Evolutionary conservation across 1,140 invertebrate species (phyloP).

Genomic region (Neotoxoptera formosana): DNA sequence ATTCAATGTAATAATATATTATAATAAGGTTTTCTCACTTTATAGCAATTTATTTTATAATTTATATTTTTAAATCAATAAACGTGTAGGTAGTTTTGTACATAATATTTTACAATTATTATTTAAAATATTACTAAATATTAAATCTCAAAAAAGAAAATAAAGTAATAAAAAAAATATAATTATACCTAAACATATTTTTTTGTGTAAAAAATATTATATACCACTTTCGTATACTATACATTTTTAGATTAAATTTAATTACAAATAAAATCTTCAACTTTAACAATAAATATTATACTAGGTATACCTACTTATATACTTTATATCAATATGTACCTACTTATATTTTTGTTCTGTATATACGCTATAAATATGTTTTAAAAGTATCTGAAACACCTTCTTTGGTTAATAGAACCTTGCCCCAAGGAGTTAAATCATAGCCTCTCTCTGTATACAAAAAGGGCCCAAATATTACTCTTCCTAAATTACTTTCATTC

Average conservation of each 20-base stretch:
- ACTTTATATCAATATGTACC: not conserved
- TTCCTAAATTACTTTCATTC: conserved; percentile 58
- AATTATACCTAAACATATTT: not conserved
- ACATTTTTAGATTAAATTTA: too few species aligned
- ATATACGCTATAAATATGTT: conserved; percentile 53
- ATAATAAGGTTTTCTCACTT: not conserved
- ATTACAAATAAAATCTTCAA: not conserved
- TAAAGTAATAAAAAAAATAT: not conserved
- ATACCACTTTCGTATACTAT: not conserved
- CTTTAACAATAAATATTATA: not conserved
- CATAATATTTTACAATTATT: not conserved
- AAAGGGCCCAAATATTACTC: conserved; percentile 60
- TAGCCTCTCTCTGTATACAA: conserved; percentile 60
- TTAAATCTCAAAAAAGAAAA: not conserved
- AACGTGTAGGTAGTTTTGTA: not conserved
- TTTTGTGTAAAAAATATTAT: not conserved
- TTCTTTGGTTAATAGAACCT: conserved; percentile 59
- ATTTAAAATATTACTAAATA: not conserved
- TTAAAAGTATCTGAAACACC: conserved; percentile 59
- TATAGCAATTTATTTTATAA: not conserved
- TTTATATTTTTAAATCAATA: not conserved
- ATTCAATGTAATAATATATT: not conserved
- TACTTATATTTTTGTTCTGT: conserved; percentile 35
- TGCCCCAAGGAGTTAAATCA: conserved; percentile 60
- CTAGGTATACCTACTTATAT: too few species aligned